Evolutionary conservation across 2,113 vertebrate genomes (phyloP), one percentile per base, ranked within the genome.

Genomic region (Mobula hypostoma): DNA sequence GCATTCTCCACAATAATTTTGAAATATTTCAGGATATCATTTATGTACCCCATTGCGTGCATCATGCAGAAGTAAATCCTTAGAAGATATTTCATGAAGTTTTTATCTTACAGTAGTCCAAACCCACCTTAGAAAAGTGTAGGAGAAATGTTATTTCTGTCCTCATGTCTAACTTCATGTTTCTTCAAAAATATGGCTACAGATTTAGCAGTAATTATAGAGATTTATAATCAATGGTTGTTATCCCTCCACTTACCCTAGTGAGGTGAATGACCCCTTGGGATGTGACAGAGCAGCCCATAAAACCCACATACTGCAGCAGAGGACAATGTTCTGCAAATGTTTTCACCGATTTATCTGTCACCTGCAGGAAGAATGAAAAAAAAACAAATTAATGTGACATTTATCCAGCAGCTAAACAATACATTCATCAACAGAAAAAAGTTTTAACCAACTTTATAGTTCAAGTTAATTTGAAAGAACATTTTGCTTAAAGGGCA

Each of bases 241-340:
- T 36, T 24, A 2, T 32, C 21, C 21, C 95, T 95, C 91, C 76
- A 96, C 98, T 97, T 96, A 99, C 99, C 95, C 98, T 98, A n/a
- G 98, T 99, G n/a, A 99, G 98, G 95, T 99, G 98, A 95, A 99
- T 99, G 95, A 99, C 98, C 95, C 99, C 99, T 96, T 98, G 98
- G 2, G 99, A 99, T 91, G 99, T 99, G 94, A 99, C 99, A 0
- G 99, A 99, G 95, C 98, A 99, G 94, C 99, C 99, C 99, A 99
- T 99, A 96, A 99, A 99, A 94, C 99, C 99, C 63, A 99, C 99
- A 95, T 98, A 99, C 96, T 98, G 98, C 95, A 99, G 97, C 95
- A 98, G 98, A 0, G 98, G 98, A 96, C 99, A 99, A 96, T 98
- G 97, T 94, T 99, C 98, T 27, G 98, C 98, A 95, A 99, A 98